phyloP scores from a whole-genome alignment of 2,888 invertebrate species.

The Argyra leucocephala region DNA sequence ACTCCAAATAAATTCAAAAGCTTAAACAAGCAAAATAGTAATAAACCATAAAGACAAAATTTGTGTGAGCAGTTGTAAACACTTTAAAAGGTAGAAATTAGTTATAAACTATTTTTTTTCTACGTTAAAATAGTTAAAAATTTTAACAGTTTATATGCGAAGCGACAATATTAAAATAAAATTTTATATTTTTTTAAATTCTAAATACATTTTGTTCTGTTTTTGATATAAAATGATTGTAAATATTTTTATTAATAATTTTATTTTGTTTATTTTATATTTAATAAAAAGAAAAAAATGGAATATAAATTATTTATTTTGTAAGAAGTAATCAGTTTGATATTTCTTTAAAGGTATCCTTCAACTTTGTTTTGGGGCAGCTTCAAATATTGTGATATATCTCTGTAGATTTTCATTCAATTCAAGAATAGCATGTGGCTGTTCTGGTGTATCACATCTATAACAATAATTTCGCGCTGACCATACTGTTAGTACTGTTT shows the following conservation, averaged over 20 bases:
- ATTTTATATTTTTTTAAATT: not conserved
- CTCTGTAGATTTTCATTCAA: conserved; percentile 94
- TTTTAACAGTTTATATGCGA: no score
- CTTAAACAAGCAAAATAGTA: no score
- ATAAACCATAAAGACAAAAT: no score
- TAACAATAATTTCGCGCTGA: conserved; percentile 99
- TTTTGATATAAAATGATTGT: not conserved
- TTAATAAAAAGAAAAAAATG: no score
- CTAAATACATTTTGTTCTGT: not conserved
- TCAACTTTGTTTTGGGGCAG: conserved; percentile 93
- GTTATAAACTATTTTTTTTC: no score
- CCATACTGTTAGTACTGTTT: conserved; percentile 96
- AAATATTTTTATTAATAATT: not conserved
- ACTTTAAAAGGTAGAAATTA: no score
- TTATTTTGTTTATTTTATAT: no score
- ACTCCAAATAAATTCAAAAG: no score
- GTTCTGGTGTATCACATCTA: conserved; percentile 55
- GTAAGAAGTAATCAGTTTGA: conserved; percentile 96
- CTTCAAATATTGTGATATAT: conserved; percentile 99
- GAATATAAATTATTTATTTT: conserved; percentile 39
- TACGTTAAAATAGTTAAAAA: no score
- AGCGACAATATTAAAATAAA: no score
- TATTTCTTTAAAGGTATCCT: conserved; percentile 97
- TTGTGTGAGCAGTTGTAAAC: no score
- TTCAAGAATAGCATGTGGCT: conserved; percentile 93